Conservation (phyloP, 2,888 invertebrate species). For the Agriopis aurantiaria region DNA sequence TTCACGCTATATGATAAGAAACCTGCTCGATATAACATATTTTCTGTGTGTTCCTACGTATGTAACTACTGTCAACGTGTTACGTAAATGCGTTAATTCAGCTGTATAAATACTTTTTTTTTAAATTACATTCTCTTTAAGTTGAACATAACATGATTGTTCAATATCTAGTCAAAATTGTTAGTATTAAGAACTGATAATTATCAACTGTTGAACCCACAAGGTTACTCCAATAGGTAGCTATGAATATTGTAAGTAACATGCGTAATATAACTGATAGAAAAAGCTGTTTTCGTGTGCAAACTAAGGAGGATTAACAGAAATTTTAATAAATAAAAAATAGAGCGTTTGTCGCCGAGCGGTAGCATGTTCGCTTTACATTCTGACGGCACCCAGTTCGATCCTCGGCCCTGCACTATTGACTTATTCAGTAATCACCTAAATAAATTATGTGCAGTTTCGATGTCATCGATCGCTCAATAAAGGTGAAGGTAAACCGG, state of each 20-base stretch:
- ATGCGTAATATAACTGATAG: not conserved
- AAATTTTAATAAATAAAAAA: too few relatives aligned
- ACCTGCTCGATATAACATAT: not conserved
- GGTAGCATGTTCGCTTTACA: too few relatives aligned
- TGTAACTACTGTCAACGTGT: not conserved
- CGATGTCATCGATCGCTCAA: too few relatives aligned
- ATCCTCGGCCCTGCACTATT: too few relatives aligned
- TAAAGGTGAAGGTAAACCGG: too few relatives aligned
- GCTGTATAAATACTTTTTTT: conserved; percentile 23
- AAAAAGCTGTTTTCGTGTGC: not conserved
- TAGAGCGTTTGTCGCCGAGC: too few relatives aligned
- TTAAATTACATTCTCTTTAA: not conserved
- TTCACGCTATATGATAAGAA: too few relatives aligned
- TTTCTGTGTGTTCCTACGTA: not conserved
- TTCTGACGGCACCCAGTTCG: too few relatives aligned
- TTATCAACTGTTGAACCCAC: conserved; percentile 3
- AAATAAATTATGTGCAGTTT: too few relatives aligned
- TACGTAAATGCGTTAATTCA: conserved; percentile 13
- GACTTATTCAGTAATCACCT: too few relatives aligned
- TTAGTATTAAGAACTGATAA: conserved; percentile 7
- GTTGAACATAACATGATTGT: not conserved
- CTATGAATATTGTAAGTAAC: not conserved
- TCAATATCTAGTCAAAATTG: not conserved
- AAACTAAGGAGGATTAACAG: not conserved
- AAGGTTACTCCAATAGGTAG: not conserved